phyloP scores from a whole-genome alignment of 2,797 vertebrate species.

The Erethizon dorsatum region DNA sequence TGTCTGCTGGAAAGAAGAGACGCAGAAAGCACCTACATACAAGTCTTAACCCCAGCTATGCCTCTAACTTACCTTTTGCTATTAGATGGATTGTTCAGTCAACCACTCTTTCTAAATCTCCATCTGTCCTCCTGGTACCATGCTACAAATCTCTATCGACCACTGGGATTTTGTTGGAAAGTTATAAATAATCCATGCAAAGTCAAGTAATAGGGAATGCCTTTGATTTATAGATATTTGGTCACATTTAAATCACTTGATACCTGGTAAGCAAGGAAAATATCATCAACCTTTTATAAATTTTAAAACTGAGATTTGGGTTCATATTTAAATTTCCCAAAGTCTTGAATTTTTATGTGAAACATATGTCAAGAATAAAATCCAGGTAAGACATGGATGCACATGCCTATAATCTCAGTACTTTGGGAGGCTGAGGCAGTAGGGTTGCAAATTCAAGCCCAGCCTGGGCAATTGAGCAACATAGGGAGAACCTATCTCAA shows the following conservation, averaged over 20 bases:
- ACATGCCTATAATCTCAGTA: background rate
- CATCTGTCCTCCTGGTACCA: background rate
- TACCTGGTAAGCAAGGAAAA: slow-evolving; percentile 28
- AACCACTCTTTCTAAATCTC: background rate
- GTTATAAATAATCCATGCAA: background rate
- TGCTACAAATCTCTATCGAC: background rate
- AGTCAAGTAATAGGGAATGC: background rate
- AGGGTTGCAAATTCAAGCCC: background rate
- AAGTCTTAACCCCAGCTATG: background rate
- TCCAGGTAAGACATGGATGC: background rate
- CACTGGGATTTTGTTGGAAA: background rate
- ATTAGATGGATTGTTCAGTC: background rate
- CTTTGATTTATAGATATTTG: background rate
- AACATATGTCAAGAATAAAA: background rate
- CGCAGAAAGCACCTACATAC: background rate
- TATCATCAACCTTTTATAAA: background rate
- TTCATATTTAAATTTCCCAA: background rate
- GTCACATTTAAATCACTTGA: slow-evolving; percentile 30
- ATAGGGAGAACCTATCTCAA: background rate
- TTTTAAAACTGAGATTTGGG: slow-evolving; percentile 48
- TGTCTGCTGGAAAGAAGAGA: background rate
- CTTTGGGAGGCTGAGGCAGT: background rate
- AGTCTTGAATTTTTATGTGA: background rate
- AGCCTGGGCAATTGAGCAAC: background rate
- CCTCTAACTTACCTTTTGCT: background rate